Conservation (phyloP, 2,888 invertebrate genomes). For the Mylabris sibirica region DNA sequence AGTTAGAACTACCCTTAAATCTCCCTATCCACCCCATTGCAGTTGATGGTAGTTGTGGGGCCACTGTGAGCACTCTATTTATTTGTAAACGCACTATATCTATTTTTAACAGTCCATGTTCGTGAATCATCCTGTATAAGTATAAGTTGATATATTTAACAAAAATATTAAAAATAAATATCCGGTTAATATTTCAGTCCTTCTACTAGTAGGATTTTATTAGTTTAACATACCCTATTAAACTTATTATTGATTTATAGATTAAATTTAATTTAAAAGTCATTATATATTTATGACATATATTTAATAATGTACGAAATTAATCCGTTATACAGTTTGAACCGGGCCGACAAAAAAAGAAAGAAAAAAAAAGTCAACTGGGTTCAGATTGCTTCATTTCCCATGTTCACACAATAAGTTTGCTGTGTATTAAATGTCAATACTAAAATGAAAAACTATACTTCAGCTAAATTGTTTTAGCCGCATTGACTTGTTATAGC, state of each 20-base stretch:
- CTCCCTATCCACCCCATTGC: no score
- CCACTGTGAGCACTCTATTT: no score
- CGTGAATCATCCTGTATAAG: background rate
- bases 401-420: background rate
- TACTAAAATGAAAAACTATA: background rate
- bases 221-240: slow-evolving; percentile 30
- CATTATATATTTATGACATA: slow-evolving; percentile 29
- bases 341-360: background rate
- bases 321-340: background rate
- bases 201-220: slow-evolving; percentile 20
- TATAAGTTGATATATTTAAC: background rate
- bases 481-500: background rate
- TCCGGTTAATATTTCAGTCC: background rate
- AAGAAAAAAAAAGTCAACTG: no score
- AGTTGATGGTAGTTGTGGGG: no score
- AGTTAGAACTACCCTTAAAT: no score
- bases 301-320: slow-evolving; percentile 20
- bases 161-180: background rate
- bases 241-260: slow-evolving; percentile 30
- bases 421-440: no score
- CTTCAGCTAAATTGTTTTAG: background rate
- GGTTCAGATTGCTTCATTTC: background rate
- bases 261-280: slow-evolving; percentile 30
- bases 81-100: background rate
- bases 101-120: slow-evolving; percentile 10